Evolutionary conservation across 1,140 invertebrate genomes (phyloP), one percentile per base, ranked within the genome.

Genomic region (Bilobella aurantiaca): DNA sequence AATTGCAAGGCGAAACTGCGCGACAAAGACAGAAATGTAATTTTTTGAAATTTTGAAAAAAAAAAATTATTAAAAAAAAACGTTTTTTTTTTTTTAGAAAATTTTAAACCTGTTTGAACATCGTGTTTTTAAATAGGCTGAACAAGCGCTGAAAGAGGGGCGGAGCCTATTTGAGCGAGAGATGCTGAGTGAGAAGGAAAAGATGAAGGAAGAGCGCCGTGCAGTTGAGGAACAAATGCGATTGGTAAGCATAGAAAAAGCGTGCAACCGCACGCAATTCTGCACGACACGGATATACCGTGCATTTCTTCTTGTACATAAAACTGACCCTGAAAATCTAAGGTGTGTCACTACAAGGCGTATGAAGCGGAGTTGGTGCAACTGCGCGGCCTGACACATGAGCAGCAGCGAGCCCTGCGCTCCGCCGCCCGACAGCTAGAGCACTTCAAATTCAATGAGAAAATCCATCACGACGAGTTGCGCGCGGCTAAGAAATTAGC

Each of bases 1-100:
- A 77, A 76, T 21, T 84, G 83, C 71, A 86, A 86, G 73, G 80
- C 81, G 69, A 81, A 82, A 69, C 68, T 84, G 18, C 81, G 83
- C 58, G 82, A 83, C 49, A 76, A 75, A 60, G 81, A 82, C 63
- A 77, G 81, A 74, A 79, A 77, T 28, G 67, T 70, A 60, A 66
- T 30, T 58, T 23, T 58, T 61, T 47, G 42, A 58, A 12, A 14
- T 62, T 62, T 21, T 62, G n/a, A n/a, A n/a, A n/a, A n/a, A n/a
- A n/a, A n/a, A n/a, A n/a, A n/a, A n/a, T n/a, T n/a, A n/a, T n/a
- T n/a, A n/a, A n/a, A n/a, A n/a, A n/a, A 30, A 61, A 18, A 21
- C 23, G 21, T 18, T 42, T n/a, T 67, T 47, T 29, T 32, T 3
- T 3, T 42, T 42, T n/a, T 12, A 42, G 37, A 42, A 42, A n/a